Evolutionary conservation across 37 sponge, comb jelly and placozoan genomes (phyloP).

Genomic region (Lycopodina hypogea): DNA sequence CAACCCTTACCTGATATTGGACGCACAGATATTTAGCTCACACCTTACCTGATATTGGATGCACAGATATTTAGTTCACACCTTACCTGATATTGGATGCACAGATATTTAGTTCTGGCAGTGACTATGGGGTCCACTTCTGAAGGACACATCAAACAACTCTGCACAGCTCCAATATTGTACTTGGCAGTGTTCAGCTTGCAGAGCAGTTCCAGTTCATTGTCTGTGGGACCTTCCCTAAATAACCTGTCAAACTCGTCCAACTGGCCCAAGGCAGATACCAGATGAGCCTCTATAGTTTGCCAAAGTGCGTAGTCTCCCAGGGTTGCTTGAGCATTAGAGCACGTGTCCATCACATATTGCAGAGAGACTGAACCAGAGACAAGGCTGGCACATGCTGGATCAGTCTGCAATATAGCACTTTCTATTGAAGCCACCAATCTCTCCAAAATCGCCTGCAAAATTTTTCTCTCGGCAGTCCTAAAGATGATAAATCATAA

Average conservation of each 20-base stretch:
- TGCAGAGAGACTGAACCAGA: background rate
- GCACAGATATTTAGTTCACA: no score
- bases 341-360: background rate
- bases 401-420: background rate
- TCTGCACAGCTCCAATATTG: conserved; percentile 27
- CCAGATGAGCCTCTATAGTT: conserved; percentile 1
- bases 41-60: no score
- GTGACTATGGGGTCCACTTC: conserved; percentile 47
- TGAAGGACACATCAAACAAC: conserved; percentile 29
- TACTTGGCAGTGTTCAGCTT: conserved; percentile 10
- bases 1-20: no score
- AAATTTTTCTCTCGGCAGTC: background rate
- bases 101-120: conserved; percentile 1
- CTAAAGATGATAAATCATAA: background rate
- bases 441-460: background rate
- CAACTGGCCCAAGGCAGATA: background rate
- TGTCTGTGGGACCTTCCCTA: background rate
- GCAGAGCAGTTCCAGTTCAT: conserved; percentile 7
- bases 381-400: background rate
- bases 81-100: conserved; percentile 28
- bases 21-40: no score
- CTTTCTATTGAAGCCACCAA: background rate
- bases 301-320: background rate
- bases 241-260: background rate
- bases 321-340: background rate